phyloP scores from a whole-genome alignment of 2,113 vertebrate genomes.

The Halichoerus grypus region DNA sequence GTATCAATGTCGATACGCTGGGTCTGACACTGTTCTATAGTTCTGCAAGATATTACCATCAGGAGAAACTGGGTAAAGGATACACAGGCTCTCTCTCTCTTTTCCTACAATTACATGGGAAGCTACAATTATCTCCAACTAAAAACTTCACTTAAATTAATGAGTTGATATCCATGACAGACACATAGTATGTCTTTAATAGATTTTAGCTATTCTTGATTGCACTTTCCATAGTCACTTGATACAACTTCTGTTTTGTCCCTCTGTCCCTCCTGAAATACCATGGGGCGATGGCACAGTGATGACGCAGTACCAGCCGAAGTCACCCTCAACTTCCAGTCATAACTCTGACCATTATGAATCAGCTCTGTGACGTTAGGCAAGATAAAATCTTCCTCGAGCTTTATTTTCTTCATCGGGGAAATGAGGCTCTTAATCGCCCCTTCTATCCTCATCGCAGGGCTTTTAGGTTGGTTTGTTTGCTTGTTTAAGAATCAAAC shows the following conservation, averaged over 20 bases:
- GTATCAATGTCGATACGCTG: neutral
- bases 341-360: neutral
- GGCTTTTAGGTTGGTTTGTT: slow-evolving; percentile 4
- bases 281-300: neutral
- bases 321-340: neutral
- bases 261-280: neutral
- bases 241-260: neutral
- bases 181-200: neutral
- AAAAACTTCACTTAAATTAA: neutral
- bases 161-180: slow-evolving; percentile 8
- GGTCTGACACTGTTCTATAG: neutral
- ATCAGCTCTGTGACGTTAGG: neutral
- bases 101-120: neutral
- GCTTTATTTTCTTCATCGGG: neutral
- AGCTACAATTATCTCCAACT: neutral
- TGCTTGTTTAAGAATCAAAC: slow-evolving; percentile 58
- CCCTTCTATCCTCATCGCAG: neutral
- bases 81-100: neutral
- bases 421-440: neutral
- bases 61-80: neutral
- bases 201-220: neutral
- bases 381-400: neutral
- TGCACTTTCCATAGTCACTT: neutral
- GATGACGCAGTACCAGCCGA: neutral
- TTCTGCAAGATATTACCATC: neutral